Base-by-base conservation (phyloP, 2,113 vertebrate species). In the Prietella phreatophila region DNA sequence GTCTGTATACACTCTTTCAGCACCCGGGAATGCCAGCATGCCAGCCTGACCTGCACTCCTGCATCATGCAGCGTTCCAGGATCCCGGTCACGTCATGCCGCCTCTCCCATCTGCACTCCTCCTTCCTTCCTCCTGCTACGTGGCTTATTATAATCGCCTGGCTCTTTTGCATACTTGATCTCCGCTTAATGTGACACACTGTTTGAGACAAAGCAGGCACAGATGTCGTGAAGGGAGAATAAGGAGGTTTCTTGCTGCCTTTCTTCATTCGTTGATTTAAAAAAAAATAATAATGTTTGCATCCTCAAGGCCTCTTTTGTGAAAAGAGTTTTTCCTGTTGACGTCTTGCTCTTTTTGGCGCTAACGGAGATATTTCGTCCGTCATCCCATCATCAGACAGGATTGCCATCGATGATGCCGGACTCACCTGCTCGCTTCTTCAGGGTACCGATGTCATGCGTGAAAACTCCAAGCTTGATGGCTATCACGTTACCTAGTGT, bases 141-240 rank as follows among this genome's bases (percentile, higher is more conserved):
- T 83, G 84, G 90, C 81, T 92, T 58, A 75, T 93, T 93, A 85
- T 90, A 88, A 92, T 92, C 90, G 92, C 91, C 89, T 89, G 92
- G 90, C 92, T 93, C 89, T 86, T 94, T 95, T 94, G 93, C 93
- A 94, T 95, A 91, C 90, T 93, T 93, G 91, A 94, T 95, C 90
- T 91, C 85, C 87, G 86, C 92, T 86, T 92, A 93, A 93, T 90
- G 92, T 91, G 90, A 91, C 89, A 82, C 89, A 86, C 78, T 11
- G 85, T 86, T 90, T 89, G 89, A 91, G 85, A 92, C 90, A 91
- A 92, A 91, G 91, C 85, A 90, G 87, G 80, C 71, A 65, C 86
- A 90, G 53, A 60, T 20, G 17, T 60, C 33, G 55, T 47, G 90
- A 89, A 76, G 53, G 33, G 42, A 65, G 27, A 53, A 20, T 83